phyloP scores from a whole-genome alignment of 1,140 invertebrate species.

The Hylyphantes graminicola region DNA sequence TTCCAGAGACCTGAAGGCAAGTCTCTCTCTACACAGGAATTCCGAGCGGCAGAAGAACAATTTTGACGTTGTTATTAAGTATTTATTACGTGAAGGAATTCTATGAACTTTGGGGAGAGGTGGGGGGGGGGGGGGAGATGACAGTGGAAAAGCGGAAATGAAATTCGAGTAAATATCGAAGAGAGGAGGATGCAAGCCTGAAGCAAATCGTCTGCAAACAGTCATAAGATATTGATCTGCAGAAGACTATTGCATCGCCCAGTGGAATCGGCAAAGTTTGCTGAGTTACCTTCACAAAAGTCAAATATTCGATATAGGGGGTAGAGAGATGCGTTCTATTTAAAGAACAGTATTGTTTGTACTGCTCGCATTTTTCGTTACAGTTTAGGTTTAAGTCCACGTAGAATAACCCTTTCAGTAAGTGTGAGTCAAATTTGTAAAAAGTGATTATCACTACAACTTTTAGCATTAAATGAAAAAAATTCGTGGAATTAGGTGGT shows the following conservation, averaged over 20 bases:
- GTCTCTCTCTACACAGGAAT: too few relatives aligned
- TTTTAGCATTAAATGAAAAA: too few relatives aligned
- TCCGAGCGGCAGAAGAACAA: slow-evolving; percentile 2
- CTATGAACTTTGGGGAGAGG: neutral
- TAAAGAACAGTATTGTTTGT: too few relatives aligned
- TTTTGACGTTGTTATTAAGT: slow-evolving; percentile 37
- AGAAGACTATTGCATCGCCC: neutral
- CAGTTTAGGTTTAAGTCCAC: too few relatives aligned
- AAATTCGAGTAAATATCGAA: slow-evolving; percentile 43
- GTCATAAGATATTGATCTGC: slow-evolving; percentile 32
- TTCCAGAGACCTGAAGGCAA: too few relatives aligned
- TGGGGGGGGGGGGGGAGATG: neutral
- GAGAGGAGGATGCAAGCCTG: slow-evolving; percentile 5
- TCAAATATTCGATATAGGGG: neutral
- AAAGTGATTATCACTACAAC: too few relatives aligned
- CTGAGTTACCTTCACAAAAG: slow-evolving; percentile 20
- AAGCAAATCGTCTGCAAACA: slow-evolving; percentile 24
- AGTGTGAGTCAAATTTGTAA: too few relatives aligned
- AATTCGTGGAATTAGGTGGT: too few relatives aligned
- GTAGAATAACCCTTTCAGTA: too few relatives aligned
- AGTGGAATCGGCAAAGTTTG: slow-evolving; percentile 10
- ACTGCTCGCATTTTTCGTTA: too few relatives aligned
- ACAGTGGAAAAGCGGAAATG: slow-evolving; percentile 28
- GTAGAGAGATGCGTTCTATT: too few relatives aligned
- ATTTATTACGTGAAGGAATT: slow-evolving; percentile 42